Evolutionary conservation across 2,113 vertebrate species (phyloP).

Genomic region (Gavia stellata): DNA sequence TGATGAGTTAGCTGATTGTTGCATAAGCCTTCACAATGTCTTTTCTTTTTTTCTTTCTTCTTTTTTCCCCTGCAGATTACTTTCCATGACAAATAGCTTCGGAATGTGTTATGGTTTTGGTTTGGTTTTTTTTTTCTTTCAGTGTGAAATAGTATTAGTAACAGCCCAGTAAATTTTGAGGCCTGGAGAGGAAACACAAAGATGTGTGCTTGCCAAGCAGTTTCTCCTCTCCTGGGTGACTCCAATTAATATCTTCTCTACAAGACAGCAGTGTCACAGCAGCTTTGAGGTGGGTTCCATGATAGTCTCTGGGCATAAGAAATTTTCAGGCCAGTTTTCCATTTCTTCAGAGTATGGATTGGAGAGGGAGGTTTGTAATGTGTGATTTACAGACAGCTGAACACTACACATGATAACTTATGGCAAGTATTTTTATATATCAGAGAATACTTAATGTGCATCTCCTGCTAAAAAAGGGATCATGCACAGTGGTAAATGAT

Average conservation of each 20-base stretch:
- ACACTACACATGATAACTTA: not conserved
- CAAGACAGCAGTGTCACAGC: fast-evolving
- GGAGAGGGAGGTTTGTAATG: not conserved
- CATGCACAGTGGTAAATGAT: not conserved
- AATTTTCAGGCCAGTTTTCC: not conserved
- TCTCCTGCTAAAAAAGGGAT: not conserved
- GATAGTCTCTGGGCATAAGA: not conserved
- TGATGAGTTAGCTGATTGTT: not conserved
- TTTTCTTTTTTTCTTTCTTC: fast-evolving
- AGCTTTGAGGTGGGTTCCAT: not conserved
- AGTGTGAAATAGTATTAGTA: not conserved
- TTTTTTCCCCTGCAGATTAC: not conserved
- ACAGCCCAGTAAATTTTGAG: not conserved
- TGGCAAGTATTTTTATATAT: not conserved
- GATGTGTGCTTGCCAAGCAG: fast-evolving
- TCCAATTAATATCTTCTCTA: not conserved
- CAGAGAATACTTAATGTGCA: not conserved
- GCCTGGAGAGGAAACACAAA: not conserved
- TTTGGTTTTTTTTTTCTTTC: not conserved
- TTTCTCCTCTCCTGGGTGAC: not conserved
- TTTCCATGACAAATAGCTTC: not conserved
- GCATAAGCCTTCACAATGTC: not conserved
- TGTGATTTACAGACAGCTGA: not conserved
- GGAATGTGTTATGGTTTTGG: not conserved
- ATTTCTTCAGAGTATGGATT: not conserved